These are phyloP conservation scores for Asteroscopus sphinx DNA, from an alignment of 2,888 invertebrate species.

Conservation along the genomic window DNA sequence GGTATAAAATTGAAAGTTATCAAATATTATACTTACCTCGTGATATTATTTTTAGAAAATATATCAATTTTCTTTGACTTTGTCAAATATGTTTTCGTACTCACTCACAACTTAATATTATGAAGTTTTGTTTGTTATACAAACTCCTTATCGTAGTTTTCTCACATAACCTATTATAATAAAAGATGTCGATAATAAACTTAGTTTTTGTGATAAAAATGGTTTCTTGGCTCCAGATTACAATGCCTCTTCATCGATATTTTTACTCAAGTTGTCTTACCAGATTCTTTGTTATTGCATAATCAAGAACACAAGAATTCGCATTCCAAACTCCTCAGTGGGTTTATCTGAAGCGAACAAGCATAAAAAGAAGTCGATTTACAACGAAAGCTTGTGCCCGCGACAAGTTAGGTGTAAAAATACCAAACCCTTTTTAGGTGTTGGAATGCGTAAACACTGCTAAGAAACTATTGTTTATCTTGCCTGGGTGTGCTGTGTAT, in stretches of 20 bases:
- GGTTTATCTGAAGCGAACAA: slow-evolving; percentile 36
- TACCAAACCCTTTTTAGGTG: slow-evolving; percentile 56
- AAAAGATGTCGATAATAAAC: background rate
- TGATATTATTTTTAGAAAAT: slow-evolving; percentile 5
- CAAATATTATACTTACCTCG: slow-evolving; percentile 14
- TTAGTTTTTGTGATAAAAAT: background rate
- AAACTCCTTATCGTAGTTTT: background rate
- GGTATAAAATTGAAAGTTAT: slow-evolving; percentile 19
- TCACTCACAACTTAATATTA: background rate
- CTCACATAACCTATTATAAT: background rate
- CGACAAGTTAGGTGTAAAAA: slow-evolving; percentile 57
- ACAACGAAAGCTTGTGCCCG: slow-evolving; percentile 34
- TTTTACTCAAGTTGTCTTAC: slow-evolving; percentile 3
- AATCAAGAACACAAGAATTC: slow-evolving; percentile 32
- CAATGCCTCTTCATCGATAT: slow-evolving; percentile 1
- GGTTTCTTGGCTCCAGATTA: background rate
- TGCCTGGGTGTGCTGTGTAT: slow-evolving; percentile 19
- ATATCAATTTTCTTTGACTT: background rate
- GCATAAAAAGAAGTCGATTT: slow-evolving; percentile 39
- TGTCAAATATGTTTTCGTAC: background rate
- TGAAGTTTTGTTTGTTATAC: background rate
- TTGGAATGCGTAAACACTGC: slow-evolving; percentile 59
- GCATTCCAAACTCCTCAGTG: slow-evolving; percentile 29
- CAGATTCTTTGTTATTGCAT: slow-evolving; percentile 20
- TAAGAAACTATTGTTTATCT: slow-evolving; percentile 56